These are phyloP conservation scores for Archips crataeganus DNA, from an alignment of 2,888 invertebrate species.

Conservation along the genomic window DNA sequence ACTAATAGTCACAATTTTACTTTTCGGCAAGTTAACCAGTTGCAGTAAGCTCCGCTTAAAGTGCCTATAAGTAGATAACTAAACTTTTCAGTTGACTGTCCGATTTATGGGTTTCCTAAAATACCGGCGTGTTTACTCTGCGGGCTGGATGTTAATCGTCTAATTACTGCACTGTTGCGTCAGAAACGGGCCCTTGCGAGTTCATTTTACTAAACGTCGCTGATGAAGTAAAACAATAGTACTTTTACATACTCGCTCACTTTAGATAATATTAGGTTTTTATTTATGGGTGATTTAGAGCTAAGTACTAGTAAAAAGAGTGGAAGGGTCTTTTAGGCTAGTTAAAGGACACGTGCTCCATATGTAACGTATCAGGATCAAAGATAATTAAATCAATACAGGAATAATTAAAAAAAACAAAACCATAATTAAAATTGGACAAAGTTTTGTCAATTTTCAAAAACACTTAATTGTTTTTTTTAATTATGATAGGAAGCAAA, in stretches of 20 bases:
- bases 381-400: no score
- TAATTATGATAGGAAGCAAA: no score
- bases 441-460: no score
- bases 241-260: no score
- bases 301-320: no score
- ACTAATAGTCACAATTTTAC: conserved; percentile 19
- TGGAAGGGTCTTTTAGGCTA: no score
- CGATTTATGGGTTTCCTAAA: conserved; percentile 64
- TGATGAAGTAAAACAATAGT: conserved; percentile 20
- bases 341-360: no score
- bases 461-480: no score
- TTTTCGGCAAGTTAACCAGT: conserved; percentile 44
- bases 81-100: conserved; percentile 62
- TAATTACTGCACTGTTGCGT: conserved; percentile 43
- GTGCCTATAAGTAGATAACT: conserved; percentile 49
- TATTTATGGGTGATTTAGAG: background rate
- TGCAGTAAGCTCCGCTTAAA: conserved; percentile 44
- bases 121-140: conserved; percentile 61
- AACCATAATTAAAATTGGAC: no score
- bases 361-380: no score
- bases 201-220: conserved; percentile 22
- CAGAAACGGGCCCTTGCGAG: conserved; percentile 40
- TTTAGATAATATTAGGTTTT: background rate
- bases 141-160: conserved; percentile 49
- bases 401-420: no score